Base-by-base conservation (phyloP, 2,797 vertebrate species). In the Chromobotia macracanthus region DNA sequence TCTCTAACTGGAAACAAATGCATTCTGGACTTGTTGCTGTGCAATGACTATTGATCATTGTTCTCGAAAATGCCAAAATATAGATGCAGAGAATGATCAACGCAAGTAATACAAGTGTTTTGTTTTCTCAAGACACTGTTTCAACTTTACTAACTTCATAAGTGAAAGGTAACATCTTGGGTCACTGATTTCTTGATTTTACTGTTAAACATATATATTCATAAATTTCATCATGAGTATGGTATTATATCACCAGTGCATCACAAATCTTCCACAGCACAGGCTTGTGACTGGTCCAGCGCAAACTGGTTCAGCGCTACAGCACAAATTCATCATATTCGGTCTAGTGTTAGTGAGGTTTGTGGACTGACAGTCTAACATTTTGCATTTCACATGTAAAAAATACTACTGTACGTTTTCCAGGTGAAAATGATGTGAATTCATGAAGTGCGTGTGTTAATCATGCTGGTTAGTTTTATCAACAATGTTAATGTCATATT, bases 21-120 rank as follows among this genome's bases (percentile, higher is more conserved):
- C 67, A 77, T 15, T 61, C 53, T 46, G 35, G 23, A 75, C 58
- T 53, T 78, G 77, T 75, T 80, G 75, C 71, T 85, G 72, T 75
- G 64, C 67, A 70, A 44, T 76, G 65, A 75, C 35, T 79, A 53
- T 50, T 73, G 72, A 65, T 76, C 46, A 5, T 71, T 80, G 79
- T 81, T 48, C 67, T 65, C 41, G 63, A 19, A 61, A 74, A 80
- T 41, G 48, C 46, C 13, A 55, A 75, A 75, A 80, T 84, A 74
- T 75, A 66, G 79, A 58, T 65, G 72, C n/a, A 50, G 51, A 73
- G 69, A 64, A 51, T 66, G 18, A 60, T 41, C 60, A 50, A 79
- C 65, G 60, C 50, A 58, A 16, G n/a, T 15, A n/a, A n/a, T n/a
- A n/a, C n/a, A n/a, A n/a, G 50, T 77, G 38, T 78, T 71, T 48